phyloP scores from a whole-genome alignment of 1,140 invertebrate genomes.

The Rhynchophorus ferrugineus region DNA sequence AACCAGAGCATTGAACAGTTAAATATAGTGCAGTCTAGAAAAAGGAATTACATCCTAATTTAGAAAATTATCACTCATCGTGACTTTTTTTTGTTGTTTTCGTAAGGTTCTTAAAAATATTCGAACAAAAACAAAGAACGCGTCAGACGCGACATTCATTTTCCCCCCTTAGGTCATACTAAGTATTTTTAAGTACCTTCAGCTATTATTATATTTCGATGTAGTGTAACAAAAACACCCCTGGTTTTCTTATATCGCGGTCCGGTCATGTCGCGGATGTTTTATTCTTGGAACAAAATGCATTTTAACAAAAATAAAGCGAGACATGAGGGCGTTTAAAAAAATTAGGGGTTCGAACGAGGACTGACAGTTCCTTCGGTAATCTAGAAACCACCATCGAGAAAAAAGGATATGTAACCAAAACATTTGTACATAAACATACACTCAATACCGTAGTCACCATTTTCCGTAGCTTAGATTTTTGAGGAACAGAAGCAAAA shows the following conservation, averaged over 20 bases:
- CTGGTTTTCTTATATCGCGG: no score
- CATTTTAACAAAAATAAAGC: not conserved
- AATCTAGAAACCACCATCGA: conserved; percentile 3
- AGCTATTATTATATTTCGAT: conserved; percentile 1
- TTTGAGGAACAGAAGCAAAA: conserved; percentile 11
- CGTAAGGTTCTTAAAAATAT: conserved; percentile 9
- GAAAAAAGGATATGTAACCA: no score
- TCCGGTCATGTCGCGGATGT: no score
- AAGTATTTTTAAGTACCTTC: conserved; percentile 5
- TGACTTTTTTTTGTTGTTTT: conserved; percentile 4
- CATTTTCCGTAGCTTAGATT: conserved; percentile 33
- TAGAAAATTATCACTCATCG: conserved; percentile 16
- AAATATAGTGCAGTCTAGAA: conserved; percentile 13
- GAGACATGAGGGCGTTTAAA: not conserved
- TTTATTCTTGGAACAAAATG: no score
- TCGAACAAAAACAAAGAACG: not conserved
- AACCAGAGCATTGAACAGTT: no score
- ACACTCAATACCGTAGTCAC: conserved; percentile 39
- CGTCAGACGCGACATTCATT: not conserved
- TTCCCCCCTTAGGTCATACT: not conserved
- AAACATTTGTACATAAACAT: conserved; percentile 43
- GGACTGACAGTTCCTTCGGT: conserved; percentile 27
- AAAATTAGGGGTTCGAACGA: not conserved
- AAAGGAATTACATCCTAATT: conserved; percentile 18
- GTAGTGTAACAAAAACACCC: not conserved